These are phyloP conservation scores for Streblospio benedicti DNA, from an alignment of 1,140 invertebrate genomes.

Conservation along the genomic window DNA sequence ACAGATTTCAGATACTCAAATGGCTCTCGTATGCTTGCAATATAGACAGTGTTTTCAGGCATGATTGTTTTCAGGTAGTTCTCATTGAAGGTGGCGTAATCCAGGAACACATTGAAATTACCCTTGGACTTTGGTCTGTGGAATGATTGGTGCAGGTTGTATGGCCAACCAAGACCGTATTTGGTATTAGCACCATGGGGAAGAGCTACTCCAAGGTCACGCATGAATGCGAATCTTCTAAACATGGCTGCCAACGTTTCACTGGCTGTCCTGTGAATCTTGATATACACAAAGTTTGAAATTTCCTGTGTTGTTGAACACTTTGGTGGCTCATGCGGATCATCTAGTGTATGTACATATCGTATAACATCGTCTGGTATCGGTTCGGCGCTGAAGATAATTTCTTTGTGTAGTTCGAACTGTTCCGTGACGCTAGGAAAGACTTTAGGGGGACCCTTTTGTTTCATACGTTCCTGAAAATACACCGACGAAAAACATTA, in stretches of 20 bases:
- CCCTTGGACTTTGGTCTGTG: neutral
- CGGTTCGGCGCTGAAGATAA: too few species aligned
- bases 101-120: slow-evolving; percentile 7
- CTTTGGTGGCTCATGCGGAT: too few species aligned
- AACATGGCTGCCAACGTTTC: slow-evolving; percentile 7
- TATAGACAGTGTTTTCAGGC: slow-evolving; percentile 15
- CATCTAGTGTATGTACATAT: too few species aligned
- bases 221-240: slow-evolving; percentile 6
- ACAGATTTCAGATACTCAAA: slow-evolving; percentile 20
- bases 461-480: too few species aligned
- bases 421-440: too few species aligned
- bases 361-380: too few species aligned
- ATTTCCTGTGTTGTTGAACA: too few species aligned
- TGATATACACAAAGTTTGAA: slow-evolving; percentile 12
- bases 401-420: too few species aligned
- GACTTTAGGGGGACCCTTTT: too few species aligned
- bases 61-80: slow-evolving; percentile 7
- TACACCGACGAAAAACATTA: too few species aligned
- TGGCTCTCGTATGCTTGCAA: slow-evolving; percentile 18
- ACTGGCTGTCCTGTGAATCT: slow-evolving; percentile 13
- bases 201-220: neutral
- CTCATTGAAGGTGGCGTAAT: slow-evolving; percentile 13
- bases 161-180: slow-evolving; percentile 37
- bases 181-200: slow-evolving; percentile 20
- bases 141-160: slow-evolving; percentile 18